A percentile compares a stretch with the other conserved stretches of the same genome.
phyloP scores from a whole-genome alignment of 2,888 invertebrate genomes.

The Embidobia sp. region DNA sequence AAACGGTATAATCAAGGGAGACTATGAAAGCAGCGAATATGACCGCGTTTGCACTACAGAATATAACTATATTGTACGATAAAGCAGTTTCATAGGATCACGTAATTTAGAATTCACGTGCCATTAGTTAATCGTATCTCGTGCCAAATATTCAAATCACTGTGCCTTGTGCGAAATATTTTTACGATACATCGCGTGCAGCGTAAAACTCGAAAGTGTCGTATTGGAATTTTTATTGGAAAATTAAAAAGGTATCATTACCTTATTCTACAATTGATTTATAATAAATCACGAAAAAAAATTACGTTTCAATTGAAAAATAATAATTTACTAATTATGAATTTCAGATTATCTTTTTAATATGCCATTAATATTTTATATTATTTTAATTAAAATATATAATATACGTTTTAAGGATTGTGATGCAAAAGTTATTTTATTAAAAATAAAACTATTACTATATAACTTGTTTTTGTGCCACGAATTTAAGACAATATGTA shows the following conservation, averaged over 20 bases:
- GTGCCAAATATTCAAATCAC: slow-evolving; percentile 35
- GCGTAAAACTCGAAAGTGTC: not conserved
- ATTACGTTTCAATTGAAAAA: too few relatives aligned
- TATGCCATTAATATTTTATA: too few relatives aligned
- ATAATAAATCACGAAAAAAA: not conserved
- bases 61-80: slow-evolving; percentile 6
- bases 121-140: slow-evolving; percentile 26
- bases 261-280: not conserved
- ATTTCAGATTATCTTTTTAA: too few relatives aligned
- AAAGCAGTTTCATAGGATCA: not conserved
- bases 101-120: slow-evolving; percentile 28
- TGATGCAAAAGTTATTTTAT: too few relatives aligned
- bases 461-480: too few relatives aligned
- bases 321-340: too few relatives aligned
- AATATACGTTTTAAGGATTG: too few relatives aligned
- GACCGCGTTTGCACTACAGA: not conserved
- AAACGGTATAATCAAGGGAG: slow-evolving; percentile 6
- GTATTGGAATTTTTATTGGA: not conserved
- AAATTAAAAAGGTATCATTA: slow-evolving; percentile 1
- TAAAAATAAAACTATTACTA: too few relatives aligned
- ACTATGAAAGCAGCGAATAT: slow-evolving; percentile 9
- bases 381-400: too few relatives aligned
- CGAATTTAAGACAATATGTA: too few relatives aligned
- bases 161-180: not conserved
- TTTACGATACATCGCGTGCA: not conserved